A percentile compares a stretch with the other conserved stretches of the same genome.
Conservation (phyloP, 2,113 vertebrate species). For the Eulemur rufifrons region DNA sequence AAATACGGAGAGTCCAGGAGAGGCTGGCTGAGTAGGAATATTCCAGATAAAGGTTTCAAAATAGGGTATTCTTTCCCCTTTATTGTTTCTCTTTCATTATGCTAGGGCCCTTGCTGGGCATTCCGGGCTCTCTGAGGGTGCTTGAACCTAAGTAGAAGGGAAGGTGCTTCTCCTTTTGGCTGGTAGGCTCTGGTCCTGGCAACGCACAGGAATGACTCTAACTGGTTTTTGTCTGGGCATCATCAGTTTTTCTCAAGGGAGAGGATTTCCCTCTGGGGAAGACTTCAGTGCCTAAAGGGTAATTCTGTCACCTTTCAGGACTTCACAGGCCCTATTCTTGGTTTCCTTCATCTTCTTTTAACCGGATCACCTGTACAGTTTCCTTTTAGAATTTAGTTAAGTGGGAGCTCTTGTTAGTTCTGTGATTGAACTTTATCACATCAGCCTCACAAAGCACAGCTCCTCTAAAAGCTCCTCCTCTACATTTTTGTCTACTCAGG, state of each 20-base stretch:
- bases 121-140: not conserved
- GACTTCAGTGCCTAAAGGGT: not conserved
- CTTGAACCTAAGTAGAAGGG: not conserved
- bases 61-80: not conserved
- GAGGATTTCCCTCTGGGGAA: not conserved
- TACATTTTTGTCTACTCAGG: not conserved
- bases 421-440: not conserved
- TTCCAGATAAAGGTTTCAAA: not conserved
- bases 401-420: not conserved
- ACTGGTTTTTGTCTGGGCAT: not conserved
- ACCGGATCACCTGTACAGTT: rapidly evolving
- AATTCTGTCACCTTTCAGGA: not conserved
- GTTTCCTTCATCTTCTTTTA: not conserved
- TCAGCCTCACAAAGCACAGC: not conserved
- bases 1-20: not conserved
- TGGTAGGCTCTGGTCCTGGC: too few species aligned
- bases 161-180: not conserved
- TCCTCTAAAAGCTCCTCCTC: not conserved
- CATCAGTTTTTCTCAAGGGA: not conserved
- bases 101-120: not conserved
- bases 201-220: not conserved
- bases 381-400: not conserved
- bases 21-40: not conserved
- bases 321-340: not conserved
- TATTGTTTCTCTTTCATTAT: not conserved